Conservation (phyloP, 2,113 vertebrate species). For the Boleophthalmus pectinirostris region DNA sequence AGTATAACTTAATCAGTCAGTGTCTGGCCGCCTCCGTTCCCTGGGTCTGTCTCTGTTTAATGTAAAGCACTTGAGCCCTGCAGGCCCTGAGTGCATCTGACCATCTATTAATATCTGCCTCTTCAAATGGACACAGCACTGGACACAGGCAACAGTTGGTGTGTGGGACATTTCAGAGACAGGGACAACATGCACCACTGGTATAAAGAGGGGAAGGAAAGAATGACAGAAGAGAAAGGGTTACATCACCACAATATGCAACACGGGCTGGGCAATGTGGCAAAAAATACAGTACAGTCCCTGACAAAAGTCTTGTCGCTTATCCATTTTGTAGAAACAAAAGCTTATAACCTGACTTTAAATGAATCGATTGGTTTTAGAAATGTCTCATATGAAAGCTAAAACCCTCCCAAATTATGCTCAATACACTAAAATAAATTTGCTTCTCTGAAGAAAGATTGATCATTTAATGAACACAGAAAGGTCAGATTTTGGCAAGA, state of each 20-base stretch:
- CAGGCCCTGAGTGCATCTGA: conserved; percentile 13
- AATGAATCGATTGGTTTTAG: no score
- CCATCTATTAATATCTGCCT: conserved; percentile 60
- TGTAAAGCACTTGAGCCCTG: conserved; percentile 2
- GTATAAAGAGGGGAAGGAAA: conserved; percentile 1
- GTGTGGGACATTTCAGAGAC: conserved; percentile 23
- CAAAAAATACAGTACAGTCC: no score
- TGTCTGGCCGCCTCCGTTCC: conserved; percentile 1
- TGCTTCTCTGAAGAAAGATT: no score
- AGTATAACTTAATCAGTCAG: conserved; percentile 19
- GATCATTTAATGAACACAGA: no score
- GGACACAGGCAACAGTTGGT: conserved; percentile 13
- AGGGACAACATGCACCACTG: conserved; percentile 9
- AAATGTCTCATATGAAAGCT: no score
- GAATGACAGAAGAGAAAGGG: background rate
- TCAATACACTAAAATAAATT: no score
- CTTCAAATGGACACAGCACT: conserved; percentile 25
- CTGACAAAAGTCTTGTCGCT: no score
- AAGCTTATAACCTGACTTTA: no score
- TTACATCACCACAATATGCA: background rate
- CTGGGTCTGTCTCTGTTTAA: conserved; percentile 20
- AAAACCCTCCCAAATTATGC: no score
- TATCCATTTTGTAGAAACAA: no score
- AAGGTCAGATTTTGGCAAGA: no score
- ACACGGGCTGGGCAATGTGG: background rate